These are phyloP conservation scores for Gnatocerus cornutus DNA, from an alignment of 2,888 invertebrate species.

Conservation along the genomic window DNA sequence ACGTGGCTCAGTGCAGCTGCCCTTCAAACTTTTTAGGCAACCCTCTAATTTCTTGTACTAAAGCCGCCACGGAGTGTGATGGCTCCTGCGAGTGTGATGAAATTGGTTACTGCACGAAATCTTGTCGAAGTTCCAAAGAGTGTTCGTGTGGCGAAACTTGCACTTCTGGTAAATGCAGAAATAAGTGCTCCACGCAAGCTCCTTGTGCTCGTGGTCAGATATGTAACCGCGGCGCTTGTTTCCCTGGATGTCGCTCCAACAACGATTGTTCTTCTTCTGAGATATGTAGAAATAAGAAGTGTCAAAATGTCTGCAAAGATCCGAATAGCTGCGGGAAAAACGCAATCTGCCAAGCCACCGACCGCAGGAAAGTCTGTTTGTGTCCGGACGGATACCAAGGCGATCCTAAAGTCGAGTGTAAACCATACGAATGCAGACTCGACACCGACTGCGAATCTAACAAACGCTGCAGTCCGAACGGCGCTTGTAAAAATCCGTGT, in stretches of 20 bases:
- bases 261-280: conserved; percentile 86
- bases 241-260: conserved; percentile 86
- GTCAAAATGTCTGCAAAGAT: conserved; percentile 80
- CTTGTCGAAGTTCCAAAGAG: conserved; percentile 79
- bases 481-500: conserved; percentile 89
- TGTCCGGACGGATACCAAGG: conserved; percentile 91
- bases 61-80: conserved; percentile 82
- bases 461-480: conserved; percentile 81
- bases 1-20: conserved; percentile 90
- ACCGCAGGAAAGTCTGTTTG: conserved; percentile 88
- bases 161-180: conserved; percentile 81
- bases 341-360: conserved; percentile 85
- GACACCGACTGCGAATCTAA: conserved; percentile 85
- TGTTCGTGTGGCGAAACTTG: conserved; percentile 91
- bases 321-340: conserved; percentile 85
- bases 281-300: conserved; percentile 81
- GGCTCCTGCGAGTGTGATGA: conserved; percentile 87
- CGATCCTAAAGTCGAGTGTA: conserved; percentile 84
- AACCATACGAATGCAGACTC: conserved; percentile 83
- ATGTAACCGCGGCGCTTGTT: conserved; percentile 81
- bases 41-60: conserved; percentile 84
- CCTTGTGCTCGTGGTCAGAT: conserved; percentile 85
- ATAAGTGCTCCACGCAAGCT: conserved; percentile 79
- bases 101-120: conserved; percentile 83
- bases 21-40: conserved; percentile 87